Percentiles rank a stretch among this genome's conserved stretches.
Evolutionary conservation across 2,888 invertebrate genomes (phyloP).

Genomic region (Sphaerophoria taeniata): DNA sequence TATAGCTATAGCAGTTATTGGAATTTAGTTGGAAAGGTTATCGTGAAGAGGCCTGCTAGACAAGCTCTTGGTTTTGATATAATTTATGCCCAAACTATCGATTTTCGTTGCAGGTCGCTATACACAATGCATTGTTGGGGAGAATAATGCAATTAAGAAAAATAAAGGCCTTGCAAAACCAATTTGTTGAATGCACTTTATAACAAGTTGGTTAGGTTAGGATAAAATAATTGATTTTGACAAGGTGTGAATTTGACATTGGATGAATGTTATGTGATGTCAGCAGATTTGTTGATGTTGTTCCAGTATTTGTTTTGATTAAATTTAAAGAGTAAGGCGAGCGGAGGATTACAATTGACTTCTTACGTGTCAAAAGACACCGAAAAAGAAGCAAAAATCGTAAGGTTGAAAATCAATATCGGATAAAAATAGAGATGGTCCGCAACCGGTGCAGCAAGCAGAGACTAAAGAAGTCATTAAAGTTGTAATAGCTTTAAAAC

Average conservation of each 20-base stretch:
- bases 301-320: no score
- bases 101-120: conserved; percentile 12
- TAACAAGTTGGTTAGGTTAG: conserved; percentile 11
- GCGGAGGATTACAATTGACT: no score
- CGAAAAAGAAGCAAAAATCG: no score
- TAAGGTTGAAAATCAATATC: no score
- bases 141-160: conserved; percentile 44
- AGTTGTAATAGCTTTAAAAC: no score
- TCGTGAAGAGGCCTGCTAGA: not conserved
- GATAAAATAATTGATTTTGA: conserved; percentile 25
- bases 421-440: no score
- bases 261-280: not conserved
- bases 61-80: conserved; percentile 1
- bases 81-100: conserved; percentile 12
- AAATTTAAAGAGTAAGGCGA: no score
- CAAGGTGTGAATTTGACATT: conserved; percentile 3
- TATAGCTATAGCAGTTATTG: not conserved
- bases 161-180: not conserved
- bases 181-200: not conserved
- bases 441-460: no score
- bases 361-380: no score
- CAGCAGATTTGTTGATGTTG: not conserved
- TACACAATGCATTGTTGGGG: not conserved
- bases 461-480: no score
- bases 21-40: not conserved